Conservation (phyloP, 2,888 invertebrate species). For the Amphimallon solstitiale region DNA sequence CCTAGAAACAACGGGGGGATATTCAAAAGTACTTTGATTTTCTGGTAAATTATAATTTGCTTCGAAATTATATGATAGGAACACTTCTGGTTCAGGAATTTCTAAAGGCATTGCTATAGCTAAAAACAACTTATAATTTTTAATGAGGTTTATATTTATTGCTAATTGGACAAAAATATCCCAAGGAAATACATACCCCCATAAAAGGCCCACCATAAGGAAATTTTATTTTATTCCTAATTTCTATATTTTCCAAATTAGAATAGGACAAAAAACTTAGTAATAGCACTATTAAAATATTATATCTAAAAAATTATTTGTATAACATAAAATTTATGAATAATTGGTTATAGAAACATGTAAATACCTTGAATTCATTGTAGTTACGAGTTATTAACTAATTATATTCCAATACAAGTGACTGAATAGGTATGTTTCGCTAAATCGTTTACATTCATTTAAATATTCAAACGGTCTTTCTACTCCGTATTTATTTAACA, state of each 20-base stretch:
- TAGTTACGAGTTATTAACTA: no score
- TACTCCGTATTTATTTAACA: no score
- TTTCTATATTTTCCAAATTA: conserved; percentile 8
- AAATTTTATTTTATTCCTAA: conserved; percentile 41
- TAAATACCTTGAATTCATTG: no score
- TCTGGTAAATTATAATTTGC: conserved; percentile 71
- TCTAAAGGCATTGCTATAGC: conserved; percentile 77
- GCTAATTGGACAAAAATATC: not conserved
- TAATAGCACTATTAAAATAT: no score
- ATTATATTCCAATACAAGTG: no score
- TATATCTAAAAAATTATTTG: no score
- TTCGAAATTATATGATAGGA: conserved; percentile 78
- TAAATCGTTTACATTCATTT: no score
- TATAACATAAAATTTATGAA: no score
- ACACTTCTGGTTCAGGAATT: conserved; percentile 73
- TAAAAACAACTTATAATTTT: conserved; percentile 68
- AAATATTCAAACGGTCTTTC: no score
- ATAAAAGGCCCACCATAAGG: conserved; percentile 45
- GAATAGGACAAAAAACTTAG: not conserved
- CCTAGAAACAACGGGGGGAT: conserved; percentile 42
- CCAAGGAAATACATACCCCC: conserved; percentile 40
- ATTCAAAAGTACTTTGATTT: conserved; percentile 61
- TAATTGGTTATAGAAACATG: no score
- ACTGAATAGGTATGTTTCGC: no score
- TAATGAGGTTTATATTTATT: not conserved